phyloP scores from a whole-genome alignment of 1,140 invertebrate genomes.

The Drosophila nikananu region DNA sequence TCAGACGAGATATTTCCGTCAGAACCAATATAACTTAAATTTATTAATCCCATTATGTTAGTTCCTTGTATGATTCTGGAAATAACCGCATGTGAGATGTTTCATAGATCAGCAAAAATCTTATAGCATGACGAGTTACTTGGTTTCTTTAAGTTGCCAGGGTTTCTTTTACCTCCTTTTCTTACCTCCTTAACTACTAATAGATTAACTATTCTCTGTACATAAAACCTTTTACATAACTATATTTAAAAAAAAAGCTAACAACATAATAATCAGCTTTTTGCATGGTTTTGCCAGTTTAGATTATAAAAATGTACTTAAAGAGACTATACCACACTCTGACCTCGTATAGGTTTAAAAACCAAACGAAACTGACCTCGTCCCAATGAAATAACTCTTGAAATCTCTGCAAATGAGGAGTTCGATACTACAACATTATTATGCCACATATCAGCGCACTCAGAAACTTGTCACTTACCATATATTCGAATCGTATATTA shows the following conservation, averaged over 20 bases:
- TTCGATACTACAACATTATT: conserved; percentile 22
- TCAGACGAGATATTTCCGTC: too few relatives aligned
- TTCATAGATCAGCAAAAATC: neutral
- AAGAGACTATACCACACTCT: conserved; percentile 14
- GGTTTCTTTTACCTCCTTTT: too few relatives aligned
- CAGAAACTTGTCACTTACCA: conserved; percentile 22
- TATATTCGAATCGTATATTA: conserved; percentile 29
- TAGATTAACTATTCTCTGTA: neutral
- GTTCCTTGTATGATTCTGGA: neutral
- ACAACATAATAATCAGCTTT: conserved; percentile 1
- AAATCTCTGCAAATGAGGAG: conserved; percentile 68
- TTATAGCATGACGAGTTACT: neutral
- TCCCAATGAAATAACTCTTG: conserved; percentile 16
- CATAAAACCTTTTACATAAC: neutral
- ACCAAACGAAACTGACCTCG: conserved; percentile 34
- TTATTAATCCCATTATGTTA: neutral
- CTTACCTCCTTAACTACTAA: neutral
- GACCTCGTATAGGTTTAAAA: conserved; percentile 5
- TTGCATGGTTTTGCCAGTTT: conserved; percentile 46
- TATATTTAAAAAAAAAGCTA: conserved; percentile 6
- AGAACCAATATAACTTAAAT: too few relatives aligned
- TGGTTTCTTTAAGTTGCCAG: neutral
- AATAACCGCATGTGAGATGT: conserved; percentile 11
- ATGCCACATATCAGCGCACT: conserved; percentile 29
- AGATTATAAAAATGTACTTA: conserved; percentile 12